Evolutionary conservation across 1,140 invertebrate genomes (phyloP).

Genomic region (Drosophila murphyi): DNA sequence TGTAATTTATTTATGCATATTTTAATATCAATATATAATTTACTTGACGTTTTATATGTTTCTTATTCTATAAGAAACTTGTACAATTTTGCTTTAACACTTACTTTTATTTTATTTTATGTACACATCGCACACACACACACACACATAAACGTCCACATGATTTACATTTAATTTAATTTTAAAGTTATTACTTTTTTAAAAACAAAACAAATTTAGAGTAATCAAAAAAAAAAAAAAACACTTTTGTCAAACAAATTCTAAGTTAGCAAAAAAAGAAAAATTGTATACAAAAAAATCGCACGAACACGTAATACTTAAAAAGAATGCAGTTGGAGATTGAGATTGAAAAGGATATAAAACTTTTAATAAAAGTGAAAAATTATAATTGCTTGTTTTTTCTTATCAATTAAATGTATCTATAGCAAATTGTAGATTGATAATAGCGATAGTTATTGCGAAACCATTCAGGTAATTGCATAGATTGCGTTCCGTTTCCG

Average conservation of each 20-base stretch:
- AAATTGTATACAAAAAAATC: constrained; percentile 47
- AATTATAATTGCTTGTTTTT: constrained; percentile 31
- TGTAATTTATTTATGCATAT: constrained; percentile 63
- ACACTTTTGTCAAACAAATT: constrained; percentile 60
- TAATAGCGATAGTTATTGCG: too few species aligned
- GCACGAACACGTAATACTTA: constrained; percentile 62
- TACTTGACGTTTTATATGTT: constrained; percentile 56
- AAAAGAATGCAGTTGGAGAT: constrained; percentile 48
- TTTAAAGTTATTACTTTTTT: constrained; percentile 80
- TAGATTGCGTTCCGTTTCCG: not conserved
- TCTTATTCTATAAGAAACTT: constrained; percentile 45
- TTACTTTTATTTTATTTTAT: constrained; percentile 64
- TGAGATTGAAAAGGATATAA: constrained; percentile 48
- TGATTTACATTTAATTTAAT: constrained; percentile 65
- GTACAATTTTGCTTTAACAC: constrained; percentile 77
- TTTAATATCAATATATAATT: constrained; percentile 26
- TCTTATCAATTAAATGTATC: not conserved
- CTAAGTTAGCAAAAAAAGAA: constrained; percentile 46
- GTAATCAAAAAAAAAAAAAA: constrained; percentile 19
- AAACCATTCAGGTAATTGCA: too few species aligned
- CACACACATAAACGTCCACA: constrained; percentile 53
- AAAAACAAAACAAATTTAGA: constrained; percentile 41
- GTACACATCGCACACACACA: constrained; percentile 34
- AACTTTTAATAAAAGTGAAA: constrained; percentile 77
- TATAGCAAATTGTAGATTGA: too few species aligned